phyloP scores from a whole-genome alignment of 2,113 vertebrate species.

The Oreochromis niloticus region DNA sequence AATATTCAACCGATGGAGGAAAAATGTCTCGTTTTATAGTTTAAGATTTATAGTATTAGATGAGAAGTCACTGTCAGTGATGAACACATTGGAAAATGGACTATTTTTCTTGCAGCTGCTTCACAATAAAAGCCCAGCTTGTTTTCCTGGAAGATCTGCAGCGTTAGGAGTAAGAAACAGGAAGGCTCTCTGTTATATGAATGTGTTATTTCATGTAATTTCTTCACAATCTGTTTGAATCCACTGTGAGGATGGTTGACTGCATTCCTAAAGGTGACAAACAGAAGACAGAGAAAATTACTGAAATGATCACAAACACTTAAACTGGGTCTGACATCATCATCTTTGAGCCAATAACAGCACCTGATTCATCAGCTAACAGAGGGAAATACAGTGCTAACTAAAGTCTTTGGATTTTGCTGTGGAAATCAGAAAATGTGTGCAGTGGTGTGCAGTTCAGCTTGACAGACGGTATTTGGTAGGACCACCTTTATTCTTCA shows the following conservation, averaged over 20 bases:
- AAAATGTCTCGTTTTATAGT: neutral
- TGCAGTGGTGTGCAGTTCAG: neutral
- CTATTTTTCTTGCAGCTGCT: neutral
- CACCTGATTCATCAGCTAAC: neutral
- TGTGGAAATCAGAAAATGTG: neutral
- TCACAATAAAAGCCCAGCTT: neutral
- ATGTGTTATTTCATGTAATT: neutral
- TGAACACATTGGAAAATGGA: neutral
- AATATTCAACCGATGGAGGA: neutral
- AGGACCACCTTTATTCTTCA: neutral
- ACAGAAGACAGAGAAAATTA: neutral
- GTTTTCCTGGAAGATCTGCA: neutral
- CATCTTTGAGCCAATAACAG: neutral
- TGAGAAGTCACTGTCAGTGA: neutral
- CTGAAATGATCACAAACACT: neutral
- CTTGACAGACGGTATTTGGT: neutral
- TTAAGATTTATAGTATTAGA: neutral
- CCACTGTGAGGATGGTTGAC: neutral
- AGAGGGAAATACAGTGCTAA: neutral
- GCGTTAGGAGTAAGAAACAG: neutral
- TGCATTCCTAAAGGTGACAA: neutral
- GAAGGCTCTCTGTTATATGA: neutral
- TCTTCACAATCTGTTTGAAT: neutral
- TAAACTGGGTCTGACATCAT: neutral
- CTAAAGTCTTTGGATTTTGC: neutral